Base-by-base conservation (phyloP, 2,888 invertebrate species). In the Capitulum mitella region DNA sequence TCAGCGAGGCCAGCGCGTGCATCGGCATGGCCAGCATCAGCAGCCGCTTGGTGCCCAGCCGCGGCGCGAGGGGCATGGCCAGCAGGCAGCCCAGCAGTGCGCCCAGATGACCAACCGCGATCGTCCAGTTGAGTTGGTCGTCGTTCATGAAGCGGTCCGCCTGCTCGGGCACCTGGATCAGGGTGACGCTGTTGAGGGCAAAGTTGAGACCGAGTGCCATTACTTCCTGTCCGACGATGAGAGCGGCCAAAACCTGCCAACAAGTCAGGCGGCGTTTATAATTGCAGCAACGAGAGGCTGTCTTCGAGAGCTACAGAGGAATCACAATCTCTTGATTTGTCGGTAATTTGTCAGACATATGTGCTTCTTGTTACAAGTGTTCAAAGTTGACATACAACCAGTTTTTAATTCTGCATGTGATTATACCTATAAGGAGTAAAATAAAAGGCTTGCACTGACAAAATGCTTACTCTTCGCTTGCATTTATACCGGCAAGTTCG, bases 51-150 rank as follows among this genome's bases (percentile, higher is more conserved):
- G 70, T 26, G 22, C 70, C 70, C 22, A 70, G 37, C 70, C 1
- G 37, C 22, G 37, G 22, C 2, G 70, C n/a, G 22, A 37, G 5
- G 19, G 37, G 34, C 34, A 22, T 16, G 22, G 37, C 19, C 70
- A 70, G 22, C 6, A 37, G 1, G 70, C 26, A 3, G 37, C 70
- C 70, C 22, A 70, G 5, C 34, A 37, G 1, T 3, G 22, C 70
- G 22, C 16, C 70, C 70, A 70, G 70, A 6, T 14, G 12, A 6
- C 16, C 26, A 19, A 70, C 22, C 6, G 70, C 32, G 37, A 70
- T 37, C 6, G 70, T 37, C 70, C 70, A 70, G 70, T 70, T 70
- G 37, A 70, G 70, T 37, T 70, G 70, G 37, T 37, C 70, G 3
- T 70, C 70, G 10, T 14, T 22, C 19, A 70, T 14, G 37, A 26